These are phyloP conservation scores for Aphis gossypii DNA, from an alignment of 1,140 invertebrate species.

Conservation along the genomic window DNA sequence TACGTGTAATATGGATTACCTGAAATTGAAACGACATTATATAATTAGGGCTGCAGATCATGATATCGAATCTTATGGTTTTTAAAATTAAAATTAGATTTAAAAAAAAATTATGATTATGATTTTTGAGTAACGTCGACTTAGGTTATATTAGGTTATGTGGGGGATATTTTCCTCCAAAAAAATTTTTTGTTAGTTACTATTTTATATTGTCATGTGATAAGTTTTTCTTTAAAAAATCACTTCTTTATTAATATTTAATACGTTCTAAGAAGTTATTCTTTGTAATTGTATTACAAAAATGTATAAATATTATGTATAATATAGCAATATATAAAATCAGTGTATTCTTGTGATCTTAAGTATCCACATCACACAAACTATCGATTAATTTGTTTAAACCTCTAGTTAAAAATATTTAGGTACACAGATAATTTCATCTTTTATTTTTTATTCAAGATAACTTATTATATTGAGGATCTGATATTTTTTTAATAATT, in stretches of 20 bases:
- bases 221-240: not conserved
- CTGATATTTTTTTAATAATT: not conserved
- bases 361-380: not conserved
- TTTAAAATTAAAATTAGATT: not conserved
- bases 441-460: not conserved
- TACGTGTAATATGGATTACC: conserved; percentile 62
- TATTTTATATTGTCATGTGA: too few species aligned
- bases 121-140: not conserved
- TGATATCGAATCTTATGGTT: not conserved
- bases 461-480: not conserved
- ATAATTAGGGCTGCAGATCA: not conserved
- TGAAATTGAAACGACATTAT: conserved; percentile 4
- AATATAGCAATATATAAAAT: not conserved
- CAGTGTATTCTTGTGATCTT: not conserved
- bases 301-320: not conserved
- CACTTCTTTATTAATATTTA: not conserved
- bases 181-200: too few species aligned
- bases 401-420: not conserved
- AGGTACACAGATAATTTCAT: not conserved
- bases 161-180: too few species aligned
- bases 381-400: not conserved
- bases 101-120: not conserved
- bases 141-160: too few species aligned
- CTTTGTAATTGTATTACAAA: not conserved
- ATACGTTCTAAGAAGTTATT: not conserved